These are phyloP conservation scores for Urocynchramus pylzowi DNA, from an alignment of 2,113 vertebrate species.

Conservation along the genomic window DNA sequence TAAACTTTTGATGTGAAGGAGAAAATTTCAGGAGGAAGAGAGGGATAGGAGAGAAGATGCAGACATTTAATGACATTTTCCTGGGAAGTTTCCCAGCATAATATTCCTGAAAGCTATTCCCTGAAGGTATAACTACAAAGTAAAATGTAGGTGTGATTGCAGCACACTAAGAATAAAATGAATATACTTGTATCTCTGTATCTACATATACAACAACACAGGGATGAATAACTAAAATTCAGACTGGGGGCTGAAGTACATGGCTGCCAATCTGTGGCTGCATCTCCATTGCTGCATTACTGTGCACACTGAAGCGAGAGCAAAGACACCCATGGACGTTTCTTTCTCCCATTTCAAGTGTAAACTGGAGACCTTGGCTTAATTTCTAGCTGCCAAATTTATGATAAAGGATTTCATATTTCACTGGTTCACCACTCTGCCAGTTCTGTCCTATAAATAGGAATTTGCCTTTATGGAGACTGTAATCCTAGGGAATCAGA, in stretches of 20 bases:
- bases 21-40: not conserved
- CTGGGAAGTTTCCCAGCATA: not conserved
- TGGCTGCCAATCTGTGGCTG: not conserved
- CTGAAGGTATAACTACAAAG: not conserved
- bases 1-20: not conserved
- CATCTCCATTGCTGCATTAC: not conserved
- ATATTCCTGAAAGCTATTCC: not conserved
- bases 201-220: not conserved
- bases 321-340: not conserved
- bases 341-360: not conserved
- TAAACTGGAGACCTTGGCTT: not conserved
- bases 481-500: not conserved
- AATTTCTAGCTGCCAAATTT: not conserved
- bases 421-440: not conserved
- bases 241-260: not conserved
- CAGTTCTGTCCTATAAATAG: not conserved
- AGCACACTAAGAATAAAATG: not conserved
- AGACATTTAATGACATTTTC: not conserved
- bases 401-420: not conserved
- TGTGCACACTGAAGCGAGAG: not conserved
- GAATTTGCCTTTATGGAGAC: not conserved
- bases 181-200: not conserved
- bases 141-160: not conserved
- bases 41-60: not conserved
- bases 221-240: not conserved